Evolutionary conservation across 1,140 invertebrate species (phyloP), one percentile per base, ranked within the genome.

Genomic region (Sinella curviseta): DNA sequence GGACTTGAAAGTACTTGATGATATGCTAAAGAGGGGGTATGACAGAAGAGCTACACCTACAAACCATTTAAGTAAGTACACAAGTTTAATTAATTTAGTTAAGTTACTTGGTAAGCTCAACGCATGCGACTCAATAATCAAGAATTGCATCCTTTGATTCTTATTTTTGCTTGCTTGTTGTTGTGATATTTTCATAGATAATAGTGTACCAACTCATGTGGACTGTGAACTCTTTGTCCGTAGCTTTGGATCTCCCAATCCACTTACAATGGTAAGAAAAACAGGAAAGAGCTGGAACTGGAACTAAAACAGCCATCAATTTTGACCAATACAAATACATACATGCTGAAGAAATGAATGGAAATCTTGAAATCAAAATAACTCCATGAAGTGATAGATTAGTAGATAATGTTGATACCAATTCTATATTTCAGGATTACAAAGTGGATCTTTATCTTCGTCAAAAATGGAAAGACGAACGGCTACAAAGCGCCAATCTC

Each of bases 201-300:
- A 80, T 28, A 78, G 79, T 2, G 82, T 67, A 26, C 83, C 89
- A 3, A 89, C 89, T 0, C 84, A 82, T 20, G 89, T 90, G 1
- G 82, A 82, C 39, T 88, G 87, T 78, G 89, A 89, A 70, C 83
- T 90, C 0, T 89, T 88, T 82, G 88, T 90, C 34, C 83, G 89
- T 39, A 89, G 87, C 82, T 89, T 90, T 82, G 89, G 89, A 1
- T 89, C 89, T 17, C 89, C 90, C 34, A 89, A 87, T 82, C 88
- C 89, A 14, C 85, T 86, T 30, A 88, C 88, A 4, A 89, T 89
- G 89, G 89, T 89, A 82, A 88, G 87, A 85, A 48, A 54, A 54
- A 67, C 4, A 17, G n/a, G n/a, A n/a, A n/a, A n/a, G n/a, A n/a
- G n/a, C n/a, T n/a, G n/a, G n/a, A n/a, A n/a, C n/a, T n/a, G n/a